phyloP scores from a whole-genome alignment of 92 coral and sea anemone species.

The Umimayanthus kanabou region DNA sequence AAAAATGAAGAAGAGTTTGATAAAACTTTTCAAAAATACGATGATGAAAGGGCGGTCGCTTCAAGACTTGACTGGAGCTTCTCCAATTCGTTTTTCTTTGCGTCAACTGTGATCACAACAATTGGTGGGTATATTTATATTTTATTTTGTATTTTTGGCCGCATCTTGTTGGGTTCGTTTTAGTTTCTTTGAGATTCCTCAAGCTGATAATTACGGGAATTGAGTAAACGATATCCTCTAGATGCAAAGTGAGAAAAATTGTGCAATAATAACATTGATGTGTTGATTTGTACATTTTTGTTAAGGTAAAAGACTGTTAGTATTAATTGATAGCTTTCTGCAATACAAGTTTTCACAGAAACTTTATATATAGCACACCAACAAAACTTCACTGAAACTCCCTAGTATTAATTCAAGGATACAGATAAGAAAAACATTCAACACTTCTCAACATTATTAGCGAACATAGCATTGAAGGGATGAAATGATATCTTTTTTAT shows the following conservation, averaged over 20 bases:
- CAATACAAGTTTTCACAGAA: not conserved
- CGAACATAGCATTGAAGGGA: not conserved
- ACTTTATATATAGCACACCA: no score
- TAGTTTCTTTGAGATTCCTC: not conserved
- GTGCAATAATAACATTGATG: no score
- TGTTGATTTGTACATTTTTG: no score
- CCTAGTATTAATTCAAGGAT: not conserved
- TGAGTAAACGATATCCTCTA: no score
- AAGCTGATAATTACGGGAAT: no score
- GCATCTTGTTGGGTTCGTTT: not conserved
- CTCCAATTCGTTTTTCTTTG: constrained; percentile 84
- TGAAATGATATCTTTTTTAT: no score
- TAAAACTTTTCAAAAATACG: constrained; percentile 48
- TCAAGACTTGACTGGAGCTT: constrained; percentile 80
- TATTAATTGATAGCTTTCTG: no score
- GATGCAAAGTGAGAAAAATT: no score
- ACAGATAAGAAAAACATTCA: no score
- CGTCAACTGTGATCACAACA: constrained; percentile 84
- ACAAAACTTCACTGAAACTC: not conserved
- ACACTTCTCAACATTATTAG: not conserved
- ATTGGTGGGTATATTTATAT: constrained; percentile 64
- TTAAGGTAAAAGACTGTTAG: no score
- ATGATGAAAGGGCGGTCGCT: constrained; percentile 56
- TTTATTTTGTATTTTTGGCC: not conserved
- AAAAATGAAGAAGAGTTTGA: constrained; percentile 64